Evolutionary conservation across 1,140 invertebrate species (phyloP).

Genomic region (Phocides pigmalion): DNA sequence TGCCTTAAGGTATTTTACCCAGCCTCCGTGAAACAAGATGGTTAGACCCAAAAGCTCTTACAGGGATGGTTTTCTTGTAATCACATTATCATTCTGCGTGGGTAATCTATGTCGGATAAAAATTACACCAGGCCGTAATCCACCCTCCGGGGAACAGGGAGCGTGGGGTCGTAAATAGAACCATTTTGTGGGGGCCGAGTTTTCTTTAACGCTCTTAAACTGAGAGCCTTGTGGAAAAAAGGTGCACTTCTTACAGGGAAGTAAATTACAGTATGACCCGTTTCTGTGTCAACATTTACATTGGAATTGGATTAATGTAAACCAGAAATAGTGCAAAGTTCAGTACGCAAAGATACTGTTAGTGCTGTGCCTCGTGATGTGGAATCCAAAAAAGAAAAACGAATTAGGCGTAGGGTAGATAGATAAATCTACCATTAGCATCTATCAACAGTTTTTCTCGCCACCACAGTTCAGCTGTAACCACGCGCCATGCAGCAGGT

Average conservation of each 20-base stretch:
- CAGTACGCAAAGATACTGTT: too few relatives aligned
- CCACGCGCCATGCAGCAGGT: too few relatives aligned
- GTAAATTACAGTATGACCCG: background rate
- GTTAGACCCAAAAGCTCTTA: slow-evolving; percentile 13
- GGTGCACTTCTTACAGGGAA: background rate
- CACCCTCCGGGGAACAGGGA: background rate
- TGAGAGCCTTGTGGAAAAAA: slow-evolving; percentile 6
- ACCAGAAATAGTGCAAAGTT: too few relatives aligned
- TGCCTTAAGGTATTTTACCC: background rate
- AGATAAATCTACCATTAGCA: too few relatives aligned
- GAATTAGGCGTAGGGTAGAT: too few relatives aligned
- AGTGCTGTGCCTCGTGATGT: too few relatives aligned
- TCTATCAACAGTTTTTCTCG: too few relatives aligned
- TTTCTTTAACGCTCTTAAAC: slow-evolving; percentile 1
- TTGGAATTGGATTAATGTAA: too few relatives aligned
- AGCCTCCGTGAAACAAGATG: background rate
- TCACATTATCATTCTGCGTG: slow-evolving; percentile 30
- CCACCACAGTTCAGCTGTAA: too few relatives aligned
- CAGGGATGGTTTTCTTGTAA: slow-evolving; percentile 26
- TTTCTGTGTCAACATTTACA: too few relatives aligned
- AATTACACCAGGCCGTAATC: slow-evolving; percentile 29
- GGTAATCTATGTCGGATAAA: slow-evolving; percentile 30
- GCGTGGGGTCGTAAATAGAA: slow-evolving; percentile 10
- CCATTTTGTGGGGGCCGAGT: slow-evolving; percentile 9
- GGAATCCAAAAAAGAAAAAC: too few relatives aligned